phyloP scores from a whole-genome alignment of 2,888 invertebrate species.

The Cosmorhoe ocellata region DNA sequence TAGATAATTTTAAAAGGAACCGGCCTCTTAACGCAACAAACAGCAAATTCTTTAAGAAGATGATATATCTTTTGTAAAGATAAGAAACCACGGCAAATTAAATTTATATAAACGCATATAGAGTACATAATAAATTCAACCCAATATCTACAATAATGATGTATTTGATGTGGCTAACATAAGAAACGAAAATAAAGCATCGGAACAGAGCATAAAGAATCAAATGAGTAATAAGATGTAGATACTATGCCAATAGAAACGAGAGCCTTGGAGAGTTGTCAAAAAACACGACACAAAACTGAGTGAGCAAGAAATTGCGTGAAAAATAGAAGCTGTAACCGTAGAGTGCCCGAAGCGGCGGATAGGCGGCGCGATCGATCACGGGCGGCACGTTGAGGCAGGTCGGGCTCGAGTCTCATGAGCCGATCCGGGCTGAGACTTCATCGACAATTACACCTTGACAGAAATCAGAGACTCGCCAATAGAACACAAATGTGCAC shows the following conservation, averaged over 20 bases:
- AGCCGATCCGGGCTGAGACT: conserved; percentile 27
- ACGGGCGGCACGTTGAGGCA: conserved; percentile 61
- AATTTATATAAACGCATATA: too few species aligned
- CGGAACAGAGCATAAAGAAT: conserved; percentile 2
- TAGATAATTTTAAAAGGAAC: too few species aligned
- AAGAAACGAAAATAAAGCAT: background rate
- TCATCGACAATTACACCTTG: background rate
- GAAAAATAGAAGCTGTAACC: conserved; percentile 45
- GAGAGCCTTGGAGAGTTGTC: conserved; percentile 27
- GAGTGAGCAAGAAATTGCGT: conserved; percentile 21
- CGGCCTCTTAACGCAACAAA: too few species aligned
- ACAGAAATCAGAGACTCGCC: background rate
- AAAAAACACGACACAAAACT: conserved; percentile 20
- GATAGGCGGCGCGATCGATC: conserved; percentile 67
- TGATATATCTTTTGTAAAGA: too few species aligned
- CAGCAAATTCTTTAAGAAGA: too few species aligned
- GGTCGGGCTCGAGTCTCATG: conserved; percentile 60
- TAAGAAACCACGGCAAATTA: too few species aligned
- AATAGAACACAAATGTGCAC: background rate
- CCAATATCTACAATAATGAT: too few species aligned
- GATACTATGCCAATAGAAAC: conserved; percentile 3
- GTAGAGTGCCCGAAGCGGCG: conserved; percentile 50
- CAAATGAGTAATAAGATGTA: conserved; percentile 14
- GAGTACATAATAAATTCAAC: too few species aligned
- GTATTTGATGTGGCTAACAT: background rate